A percentile compares a stretch with the other conserved stretches of the same genome.
phyloP scores from a whole-genome alignment of 2,888 invertebrate species.

The Philereme transversata region DNA sequence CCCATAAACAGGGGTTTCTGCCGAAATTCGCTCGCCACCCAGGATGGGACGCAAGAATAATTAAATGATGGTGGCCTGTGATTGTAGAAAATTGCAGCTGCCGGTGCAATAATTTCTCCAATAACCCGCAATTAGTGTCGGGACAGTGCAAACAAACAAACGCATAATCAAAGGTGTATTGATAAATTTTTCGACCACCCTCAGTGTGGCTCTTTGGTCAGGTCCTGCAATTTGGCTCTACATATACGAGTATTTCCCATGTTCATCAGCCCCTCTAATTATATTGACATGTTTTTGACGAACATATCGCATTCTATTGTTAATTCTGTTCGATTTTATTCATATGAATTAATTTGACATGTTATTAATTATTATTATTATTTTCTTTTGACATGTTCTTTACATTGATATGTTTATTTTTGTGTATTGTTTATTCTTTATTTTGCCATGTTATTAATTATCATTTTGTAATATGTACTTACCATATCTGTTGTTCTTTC shows the following conservation, averaged over 20 bases:
- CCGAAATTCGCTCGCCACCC: conserved; percentile 37
- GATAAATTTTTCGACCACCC: conserved; percentile 69
- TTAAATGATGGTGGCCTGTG: conserved; percentile 48
- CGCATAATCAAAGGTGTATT: conserved; percentile 57
- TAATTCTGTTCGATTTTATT: too few relatives aligned
- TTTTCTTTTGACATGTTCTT: too few relatives aligned
- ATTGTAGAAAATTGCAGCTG: conserved; percentile 67
- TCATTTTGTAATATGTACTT: too few relatives aligned
- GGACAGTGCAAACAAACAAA: conserved; percentile 71
- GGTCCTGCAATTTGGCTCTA: conserved; percentile 2
- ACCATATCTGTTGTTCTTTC: too few relatives aligned
- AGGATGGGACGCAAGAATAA: conserved; percentile 42
- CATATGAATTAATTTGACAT: too few relatives aligned
- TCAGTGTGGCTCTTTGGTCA: conserved; percentile 21
- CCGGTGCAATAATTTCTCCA: conserved; percentile 66
- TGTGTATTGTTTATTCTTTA: too few relatives aligned
- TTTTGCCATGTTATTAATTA: too few relatives aligned
- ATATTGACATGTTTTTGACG: too few relatives aligned
- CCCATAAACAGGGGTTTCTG: conserved; percentile 22
- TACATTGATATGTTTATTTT: too few relatives aligned
- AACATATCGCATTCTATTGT: too few relatives aligned
- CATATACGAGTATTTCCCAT: conserved; percentile 7
- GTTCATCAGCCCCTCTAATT: not conserved
- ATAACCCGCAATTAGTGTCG: conserved; percentile 67
- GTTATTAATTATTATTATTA: too few relatives aligned